Base-by-base conservation (phyloP, 2,797 vertebrate species). In the Atherinosoma microstoma region DNA sequence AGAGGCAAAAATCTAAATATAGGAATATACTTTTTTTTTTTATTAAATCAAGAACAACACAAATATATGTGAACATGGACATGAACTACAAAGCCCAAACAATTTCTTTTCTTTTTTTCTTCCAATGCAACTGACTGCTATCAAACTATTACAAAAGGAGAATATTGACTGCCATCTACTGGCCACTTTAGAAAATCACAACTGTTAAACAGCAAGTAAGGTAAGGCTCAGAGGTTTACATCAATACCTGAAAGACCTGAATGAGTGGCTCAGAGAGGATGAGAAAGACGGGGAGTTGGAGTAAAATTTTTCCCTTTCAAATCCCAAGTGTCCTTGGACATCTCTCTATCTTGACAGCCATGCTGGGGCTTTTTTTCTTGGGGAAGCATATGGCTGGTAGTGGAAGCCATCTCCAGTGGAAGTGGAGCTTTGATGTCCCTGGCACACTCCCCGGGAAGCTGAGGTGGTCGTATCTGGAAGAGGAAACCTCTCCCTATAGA, bases 111-210 rank as follows among this genome's bases (percentile, higher is more conserved):
- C 18, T 49, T 8, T 49, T 32, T 12, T 29, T 59, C 61, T 62
- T 22, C n/a, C 20, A 81, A 71, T 18, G 66, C 1, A 11, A 60
- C 68, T 42, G 42, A 9, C n/a, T 60, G 32, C 27, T 3, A 1
- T 66, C 27, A 63, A 77, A 62, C 34, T 53, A 60, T 58, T 54
- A 1, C 9, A 67, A 79, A 69, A 89, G 75, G 45, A 78, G 2
- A 85, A 76, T 10, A 76, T 80, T 79, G 91, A 89, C 89, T 93
- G 88, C 90, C 92, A 94, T 84, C 93, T 92, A 78, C 58, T 93
- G 94, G 89, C 29, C 74, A 77, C n/a, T 72, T 3, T 66, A 0
- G 10, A 22, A 24, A 71, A 78, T 57, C 10, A 80, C 69, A 81
- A 64, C 27, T 10, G 3, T 24, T 80, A 66, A 29, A 29, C 40